phyloP scores from a whole-genome alignment of 2,797 vertebrate species.

The Myiotriccus ornatus region DNA sequence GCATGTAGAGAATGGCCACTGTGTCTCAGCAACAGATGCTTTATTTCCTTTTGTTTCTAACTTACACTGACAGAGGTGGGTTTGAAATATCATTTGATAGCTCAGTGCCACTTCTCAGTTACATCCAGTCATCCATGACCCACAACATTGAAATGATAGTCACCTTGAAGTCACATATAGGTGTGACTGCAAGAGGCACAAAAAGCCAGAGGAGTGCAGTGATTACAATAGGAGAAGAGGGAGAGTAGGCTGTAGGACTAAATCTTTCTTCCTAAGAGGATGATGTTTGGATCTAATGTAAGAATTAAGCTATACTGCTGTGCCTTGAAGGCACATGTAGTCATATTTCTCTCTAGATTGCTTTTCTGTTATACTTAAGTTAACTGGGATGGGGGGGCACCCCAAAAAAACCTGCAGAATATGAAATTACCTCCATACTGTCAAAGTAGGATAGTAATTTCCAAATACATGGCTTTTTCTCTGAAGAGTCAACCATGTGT shows the following conservation, averaged over 20 bases:
- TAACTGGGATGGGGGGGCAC: not conserved
- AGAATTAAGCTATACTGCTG: not conserved
- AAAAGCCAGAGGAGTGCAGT: not conserved
- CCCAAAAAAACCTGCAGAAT: not conserved
- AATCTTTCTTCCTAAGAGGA: not conserved
- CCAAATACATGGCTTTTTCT: not conserved
- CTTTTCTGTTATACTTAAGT: not conserved
- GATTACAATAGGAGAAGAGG: not conserved
- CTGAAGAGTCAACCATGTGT: not conserved
- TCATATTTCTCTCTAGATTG: not conserved
- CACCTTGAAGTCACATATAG: not conserved
- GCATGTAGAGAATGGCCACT: not conserved
- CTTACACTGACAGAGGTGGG: not conserved
- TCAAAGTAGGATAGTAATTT: not conserved
- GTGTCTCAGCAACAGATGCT: not conserved
- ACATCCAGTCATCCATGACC: not conserved
- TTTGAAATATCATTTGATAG: not conserved
- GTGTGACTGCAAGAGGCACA: not conserved
- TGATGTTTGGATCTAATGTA: not conserved
- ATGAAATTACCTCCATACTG: not conserved
- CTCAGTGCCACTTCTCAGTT: not conserved
- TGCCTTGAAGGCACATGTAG: not conserved
- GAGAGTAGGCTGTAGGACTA: not conserved
- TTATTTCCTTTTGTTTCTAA: not conserved
- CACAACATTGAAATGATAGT: not conserved